Conservation (phyloP, 2,797 vertebrate genomes). For the Micromesistius poutassou region DNA sequence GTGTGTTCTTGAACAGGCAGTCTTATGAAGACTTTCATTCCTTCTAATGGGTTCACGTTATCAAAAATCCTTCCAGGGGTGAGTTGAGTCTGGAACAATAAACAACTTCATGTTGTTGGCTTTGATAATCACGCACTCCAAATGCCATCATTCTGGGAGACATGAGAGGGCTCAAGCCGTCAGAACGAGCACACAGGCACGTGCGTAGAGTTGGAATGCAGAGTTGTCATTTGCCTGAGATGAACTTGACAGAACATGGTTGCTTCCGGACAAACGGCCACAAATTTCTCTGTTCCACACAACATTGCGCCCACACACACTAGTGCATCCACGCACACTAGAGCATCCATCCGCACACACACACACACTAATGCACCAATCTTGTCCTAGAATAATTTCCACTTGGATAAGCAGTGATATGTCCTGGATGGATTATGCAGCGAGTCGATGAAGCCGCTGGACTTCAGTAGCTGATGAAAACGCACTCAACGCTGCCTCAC, state of each 20-base stretch:
- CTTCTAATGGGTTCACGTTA: constrained; percentile 23
- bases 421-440: constrained; percentile 50
- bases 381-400: constrained; percentile 46
- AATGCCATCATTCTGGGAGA: constrained; percentile 29
- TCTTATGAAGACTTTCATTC: constrained; percentile 21
- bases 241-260: constrained; percentile 48
- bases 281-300: neutral
- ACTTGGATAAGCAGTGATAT: constrained; percentile 39
- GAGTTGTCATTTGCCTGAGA: constrained; percentile 54
- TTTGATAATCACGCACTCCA: constrained; percentile 43
- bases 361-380: constrained; percentile 15
- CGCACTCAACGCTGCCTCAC: constrained; percentile 42
- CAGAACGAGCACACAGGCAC: neutral
- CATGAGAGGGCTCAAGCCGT: constrained; percentile 13
- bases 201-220: neutral
- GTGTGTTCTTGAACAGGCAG: constrained; percentile 11
- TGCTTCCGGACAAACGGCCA: constrained; percentile 15
- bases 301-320: neutral
- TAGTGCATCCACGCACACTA: constrained; percentile 14
- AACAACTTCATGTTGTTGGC: constrained; percentile 41
- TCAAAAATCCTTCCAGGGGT: constrained; percentile 16
- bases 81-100: constrained; percentile 17
- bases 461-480: constrained; percentile 61
- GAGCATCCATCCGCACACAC: neutral
- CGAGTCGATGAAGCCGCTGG: constrained; percentile 42